Base-by-base conservation (phyloP, 1,140 invertebrate genomes). In the Delia radicum region DNA sequence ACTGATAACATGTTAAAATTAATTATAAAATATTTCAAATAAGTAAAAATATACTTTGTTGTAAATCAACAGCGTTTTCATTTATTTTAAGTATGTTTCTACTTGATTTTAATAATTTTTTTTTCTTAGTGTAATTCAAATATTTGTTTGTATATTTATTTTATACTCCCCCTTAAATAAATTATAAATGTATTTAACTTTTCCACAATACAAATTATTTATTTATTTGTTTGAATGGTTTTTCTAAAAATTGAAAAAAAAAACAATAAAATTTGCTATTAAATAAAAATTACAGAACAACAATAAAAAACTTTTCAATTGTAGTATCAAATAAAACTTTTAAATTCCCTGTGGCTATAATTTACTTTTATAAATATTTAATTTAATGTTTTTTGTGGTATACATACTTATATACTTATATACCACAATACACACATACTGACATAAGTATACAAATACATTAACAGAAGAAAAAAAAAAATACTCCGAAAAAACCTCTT, bases 251-350 rank as follows among this genome's bases (percentile, higher is more conserved):
- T 67, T 67, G 48, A 55, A 55, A 21, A 55, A 55, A 21, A 55
- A 55, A 55, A 55, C 18, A 55, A 55, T 55, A 24, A 55, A 55
- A 55, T 55, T 55, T 55, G 8, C 18, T 21, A 55, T 24, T 55
- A 55, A 55, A 55, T 7, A 10, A 55, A 55, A 55, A 8, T 18
- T 3, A 42, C n/a, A 55, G n/a, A 42, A 55, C n/a, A 55, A 55
- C 48, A 55, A 55, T 55, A n/a, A n/a, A n/a, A n/a, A 55, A 55
- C 48, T 55, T 55, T 55, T 55, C 48, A 55, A 55, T 55, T 55
- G 48, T 55, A 21, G n/a, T 21, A 55, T 24, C n/a, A 21, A 21
- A 55, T 21, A 55, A 21, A 55, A 55, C 3, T 55, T 55, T 55
- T 55, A 18, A 21, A 55, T 55, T 21, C n/a, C 48, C 48, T 55